Evolutionary conservation across 2,113 vertebrate genomes (phyloP).

Genomic region (Zapus hudsonius): DNA sequence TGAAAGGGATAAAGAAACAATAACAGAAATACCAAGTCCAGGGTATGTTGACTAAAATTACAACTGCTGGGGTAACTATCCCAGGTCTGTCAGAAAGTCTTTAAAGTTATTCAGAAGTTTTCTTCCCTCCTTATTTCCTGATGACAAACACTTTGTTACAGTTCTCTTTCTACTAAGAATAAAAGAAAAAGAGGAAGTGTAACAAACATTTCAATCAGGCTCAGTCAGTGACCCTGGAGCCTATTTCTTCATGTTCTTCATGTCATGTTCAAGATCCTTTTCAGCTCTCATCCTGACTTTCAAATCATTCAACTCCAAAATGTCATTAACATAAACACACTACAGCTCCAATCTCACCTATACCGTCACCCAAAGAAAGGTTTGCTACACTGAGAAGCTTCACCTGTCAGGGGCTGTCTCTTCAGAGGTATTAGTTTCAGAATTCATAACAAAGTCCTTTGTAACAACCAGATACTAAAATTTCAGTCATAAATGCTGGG

Average conservation of each 20-base stretch:
- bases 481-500: neutral
- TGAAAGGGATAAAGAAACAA: conserved; percentile 4
- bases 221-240: neutral
- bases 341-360: neutral
- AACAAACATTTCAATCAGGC: neutral
- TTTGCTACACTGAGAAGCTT: neutral
- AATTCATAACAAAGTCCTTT: conserved; percentile 16
- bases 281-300: neutral
- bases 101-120: neutral
- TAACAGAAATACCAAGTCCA: neutral
- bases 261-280: too few species aligned
- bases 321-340: neutral
- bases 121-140: neutral
- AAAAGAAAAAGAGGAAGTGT: neutral
- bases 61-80: neutral
- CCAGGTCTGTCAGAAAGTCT: conserved; percentile 10
- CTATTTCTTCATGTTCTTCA: neutral
- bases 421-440: neutral
- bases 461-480: conserved; percentile 1
- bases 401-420: neutral
- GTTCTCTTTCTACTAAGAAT: neutral
- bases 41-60: neutral
- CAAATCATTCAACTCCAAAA: neutral
- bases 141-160: neutral
- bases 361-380: neutral